Percentiles rank a stretch among this genome's conserved stretches.
Evolutionary conservation across 2,888 invertebrate genomes (phyloP).

Genomic region (Calliopum simillimum): DNA sequence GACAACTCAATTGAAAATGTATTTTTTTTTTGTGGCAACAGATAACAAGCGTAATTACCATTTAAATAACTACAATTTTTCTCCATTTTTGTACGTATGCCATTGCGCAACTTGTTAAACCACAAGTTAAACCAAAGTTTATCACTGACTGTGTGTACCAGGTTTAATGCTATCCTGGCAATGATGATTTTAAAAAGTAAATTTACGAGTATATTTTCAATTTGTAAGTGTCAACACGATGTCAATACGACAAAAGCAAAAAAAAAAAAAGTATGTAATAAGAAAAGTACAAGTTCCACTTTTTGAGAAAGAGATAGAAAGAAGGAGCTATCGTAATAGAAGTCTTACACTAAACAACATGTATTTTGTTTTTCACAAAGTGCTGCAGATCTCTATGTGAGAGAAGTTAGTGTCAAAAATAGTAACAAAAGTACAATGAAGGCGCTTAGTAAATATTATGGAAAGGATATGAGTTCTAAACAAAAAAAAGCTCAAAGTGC

Average conservation of each 20-base stretch:
- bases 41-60: slow-evolving; percentile 40
- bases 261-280: slow-evolving; percentile 17
- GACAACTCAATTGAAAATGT: slow-evolving; percentile 2
- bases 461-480: no score
- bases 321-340: no score
- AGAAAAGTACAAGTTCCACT: not conserved
- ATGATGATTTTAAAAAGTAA: slow-evolving; percentile 20
- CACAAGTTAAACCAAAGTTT: slow-evolving; percentile 34
- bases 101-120: slow-evolving; percentile 39
- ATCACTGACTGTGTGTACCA: slow-evolving; percentile 23
- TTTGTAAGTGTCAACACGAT: slow-evolving; percentile 48
- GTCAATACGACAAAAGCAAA: slow-evolving; percentile 38
- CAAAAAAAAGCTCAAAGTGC: no score
- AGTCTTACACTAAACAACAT: no score
- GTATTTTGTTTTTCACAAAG: no score
- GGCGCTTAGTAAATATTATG: no score
- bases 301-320: slow-evolving; percentile 7
- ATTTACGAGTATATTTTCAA: slow-evolving; percentile 42
- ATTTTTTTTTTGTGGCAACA: slow-evolving; percentile 12
- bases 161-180: slow-evolving; percentile 16
- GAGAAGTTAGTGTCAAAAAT: no score
- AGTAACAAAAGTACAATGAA: no score
- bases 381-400: no score
- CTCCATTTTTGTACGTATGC: slow-evolving; percentile 2
- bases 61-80: slow-evolving; percentile 40